Percentiles rank a stretch among this genome's conserved stretches.
Conservation (phyloP, 2,113 vertebrate genomes). For the Rhinoderma darwinii region DNA sequence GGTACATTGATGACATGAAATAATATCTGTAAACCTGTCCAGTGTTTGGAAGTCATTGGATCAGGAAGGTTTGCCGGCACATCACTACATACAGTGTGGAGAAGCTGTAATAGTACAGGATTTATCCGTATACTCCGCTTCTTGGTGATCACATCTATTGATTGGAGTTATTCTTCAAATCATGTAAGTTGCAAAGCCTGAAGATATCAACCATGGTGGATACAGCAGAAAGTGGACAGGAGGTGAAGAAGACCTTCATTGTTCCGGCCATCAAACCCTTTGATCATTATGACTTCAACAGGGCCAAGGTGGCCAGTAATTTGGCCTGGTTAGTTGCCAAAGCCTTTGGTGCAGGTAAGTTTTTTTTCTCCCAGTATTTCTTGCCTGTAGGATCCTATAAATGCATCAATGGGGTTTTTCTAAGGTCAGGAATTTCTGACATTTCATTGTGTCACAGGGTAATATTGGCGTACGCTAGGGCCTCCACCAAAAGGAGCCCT, state of each 20-base stretch:
- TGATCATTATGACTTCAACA: constrained; percentile 93
- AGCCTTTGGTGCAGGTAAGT: constrained; percentile 95
- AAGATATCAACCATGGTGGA: constrained; percentile 85
- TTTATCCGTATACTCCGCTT: background rate
- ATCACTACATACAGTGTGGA: background rate
- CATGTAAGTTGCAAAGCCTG: constrained; percentile 72
- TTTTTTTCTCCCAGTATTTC: background rate
- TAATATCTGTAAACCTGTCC: background rate
- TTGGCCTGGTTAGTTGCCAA: constrained; percentile 95
- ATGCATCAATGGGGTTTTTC: too few species aligned
- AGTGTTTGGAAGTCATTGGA: background rate
- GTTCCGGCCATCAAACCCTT: constrained; percentile 91
- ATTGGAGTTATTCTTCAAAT: constrained; percentile 25
- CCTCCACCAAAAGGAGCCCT: too few species aligned
- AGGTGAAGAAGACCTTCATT: constrained; percentile 84
- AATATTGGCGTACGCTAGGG: too few species aligned
- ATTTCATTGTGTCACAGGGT: too few species aligned
- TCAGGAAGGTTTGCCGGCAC: background rate
- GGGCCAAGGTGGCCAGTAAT: constrained; percentile 93
- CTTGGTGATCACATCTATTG: background rate
- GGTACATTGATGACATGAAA: background rate
- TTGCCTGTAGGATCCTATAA: too few species aligned
- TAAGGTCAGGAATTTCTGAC: too few species aligned
- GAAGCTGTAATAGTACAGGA: background rate
- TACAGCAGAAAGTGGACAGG: constrained; percentile 77